Evolutionary conservation across 1,140 invertebrate genomes (phyloP), one percentile per base, ranked within the genome.

Genomic region (Episyrphus balteatus): DNA sequence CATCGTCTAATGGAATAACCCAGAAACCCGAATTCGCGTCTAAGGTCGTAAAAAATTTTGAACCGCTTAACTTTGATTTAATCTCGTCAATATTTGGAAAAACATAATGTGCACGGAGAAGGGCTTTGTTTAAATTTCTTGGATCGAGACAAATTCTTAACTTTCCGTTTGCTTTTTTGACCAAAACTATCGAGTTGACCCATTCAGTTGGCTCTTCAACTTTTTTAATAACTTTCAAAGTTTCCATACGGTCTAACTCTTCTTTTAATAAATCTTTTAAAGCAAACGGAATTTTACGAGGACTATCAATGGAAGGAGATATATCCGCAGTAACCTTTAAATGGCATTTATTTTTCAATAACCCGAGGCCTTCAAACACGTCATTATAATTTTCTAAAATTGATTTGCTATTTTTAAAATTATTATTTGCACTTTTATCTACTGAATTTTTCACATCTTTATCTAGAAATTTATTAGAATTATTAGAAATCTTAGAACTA

Each of bases 21-120:
- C 66, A 72, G 56, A 71, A 74, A 10, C 67, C 62, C 42, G 50
- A 54, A 47, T 55, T 63, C 5, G 62, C 61, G 57, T 75, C 72
- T 17, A 74, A 47, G 10, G 59, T 62, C 5, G 60, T 59, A 53
- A 69, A 73, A 49, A 53, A 57, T 51, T 59, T 58, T 30, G 62
- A 55, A 17, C 61, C 59, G 39, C 15, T 31, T 34, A 73, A 44
- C 49, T 65, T 58, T 18, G 55, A 46, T 37, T 51, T 61, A 17
- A 72, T 49, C 41, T 69, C 63, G n/a, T 72, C 66, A 46, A 70
- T 51, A 10, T 59, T 68, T 18, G 68, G 67, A 37, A 73, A 58
- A 26, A 55, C 61, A 58, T 62, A 70, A 50, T 68, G 61, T 42
- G 63, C 55, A 37, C 71, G 44, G 41, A 56, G 53, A 7, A 76